Evolutionary conservation across 2,113 vertebrate species (phyloP).

Genomic region (Cyrtonyx montezumae): DNA sequence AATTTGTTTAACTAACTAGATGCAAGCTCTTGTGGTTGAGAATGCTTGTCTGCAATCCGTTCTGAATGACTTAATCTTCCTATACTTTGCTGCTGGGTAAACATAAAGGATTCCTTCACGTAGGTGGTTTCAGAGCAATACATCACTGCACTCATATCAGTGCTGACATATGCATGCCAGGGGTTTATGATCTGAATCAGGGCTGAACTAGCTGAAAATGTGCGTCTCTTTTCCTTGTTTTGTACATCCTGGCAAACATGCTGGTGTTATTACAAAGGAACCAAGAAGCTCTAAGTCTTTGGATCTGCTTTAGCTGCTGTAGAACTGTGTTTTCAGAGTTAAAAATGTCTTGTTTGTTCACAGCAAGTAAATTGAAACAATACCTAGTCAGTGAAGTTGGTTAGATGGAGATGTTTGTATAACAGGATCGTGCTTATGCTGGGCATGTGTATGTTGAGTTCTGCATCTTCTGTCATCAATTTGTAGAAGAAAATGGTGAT

Average conservation of each 20-base stretch:
- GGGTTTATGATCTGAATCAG: background rate
- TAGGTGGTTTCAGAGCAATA: background rate
- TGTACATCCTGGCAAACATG: background rate
- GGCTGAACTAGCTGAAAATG: background rate
- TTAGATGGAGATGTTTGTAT: background rate
- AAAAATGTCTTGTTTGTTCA: background rate
- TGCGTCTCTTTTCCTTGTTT: background rate
- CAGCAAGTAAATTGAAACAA: background rate
- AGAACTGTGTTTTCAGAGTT: background rate
- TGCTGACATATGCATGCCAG: background rate
- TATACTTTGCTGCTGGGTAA: background rate
- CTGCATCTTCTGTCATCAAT: background rate
- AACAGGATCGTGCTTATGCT: background rate
- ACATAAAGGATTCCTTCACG: background rate
- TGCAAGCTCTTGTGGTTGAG: background rate
- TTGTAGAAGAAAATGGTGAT: background rate
- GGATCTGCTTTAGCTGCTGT: background rate
- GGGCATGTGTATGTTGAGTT: background rate
- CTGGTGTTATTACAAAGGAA: background rate
- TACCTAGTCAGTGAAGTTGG: background rate
- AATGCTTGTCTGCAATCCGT: background rate
- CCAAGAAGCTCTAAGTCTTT: background rate
- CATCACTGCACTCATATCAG: background rate
- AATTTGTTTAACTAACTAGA: background rate
- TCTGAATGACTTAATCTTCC: background rate